Base-by-base conservation (phyloP, 2,113 vertebrate species). In the Silurus glanis region DNA sequence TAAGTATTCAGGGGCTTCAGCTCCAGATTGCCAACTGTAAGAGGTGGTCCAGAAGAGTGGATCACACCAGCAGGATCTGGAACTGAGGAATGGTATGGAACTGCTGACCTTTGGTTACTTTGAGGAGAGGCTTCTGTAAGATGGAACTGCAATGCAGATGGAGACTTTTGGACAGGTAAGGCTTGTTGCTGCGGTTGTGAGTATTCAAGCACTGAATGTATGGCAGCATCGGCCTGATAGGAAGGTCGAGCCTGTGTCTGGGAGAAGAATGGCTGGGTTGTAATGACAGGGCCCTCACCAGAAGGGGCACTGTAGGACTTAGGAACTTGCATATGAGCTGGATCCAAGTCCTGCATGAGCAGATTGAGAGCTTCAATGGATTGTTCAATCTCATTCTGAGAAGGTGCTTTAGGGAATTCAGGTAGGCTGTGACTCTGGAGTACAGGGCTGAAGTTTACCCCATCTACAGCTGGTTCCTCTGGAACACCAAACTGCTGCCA, bases 291-390 rank as follows among this genome's bases (percentile, higher is more conserved):
- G 28, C 92, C 91, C 79, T 93, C 95, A 75, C 91, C 93, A 67
- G 94, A 66, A 0, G 97, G 97, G 47, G 95, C 95, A 0, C 97
- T 99, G 91, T 97, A 97, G 0, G 97, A 97, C 90, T 98, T 98
- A 91, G 96, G 96, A 83, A 97, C 91, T 6, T 89, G 89, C 0
- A 94, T 90, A 16, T 88, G 89, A 0, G 95, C 87, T 0, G 96
- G 94, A 4, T 97, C 96, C 9, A 99, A 93, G 89, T 98, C 97
- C 88, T 97, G 90, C 97, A 99, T 99, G 23, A 99, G 96, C 91
- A 97, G 96, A 72, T 98, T 97, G 2, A 99, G 96, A 0, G 97
- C 94, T 92, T 99, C 97, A 0, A 99, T 99, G 37, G 98, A 99
- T 91, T 98, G 96, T 90, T 99, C 97, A 0, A 99, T 99, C 93